Conservation (phyloP, 2,113 vertebrate genomes). For the Calidris pygmaea region DNA sequence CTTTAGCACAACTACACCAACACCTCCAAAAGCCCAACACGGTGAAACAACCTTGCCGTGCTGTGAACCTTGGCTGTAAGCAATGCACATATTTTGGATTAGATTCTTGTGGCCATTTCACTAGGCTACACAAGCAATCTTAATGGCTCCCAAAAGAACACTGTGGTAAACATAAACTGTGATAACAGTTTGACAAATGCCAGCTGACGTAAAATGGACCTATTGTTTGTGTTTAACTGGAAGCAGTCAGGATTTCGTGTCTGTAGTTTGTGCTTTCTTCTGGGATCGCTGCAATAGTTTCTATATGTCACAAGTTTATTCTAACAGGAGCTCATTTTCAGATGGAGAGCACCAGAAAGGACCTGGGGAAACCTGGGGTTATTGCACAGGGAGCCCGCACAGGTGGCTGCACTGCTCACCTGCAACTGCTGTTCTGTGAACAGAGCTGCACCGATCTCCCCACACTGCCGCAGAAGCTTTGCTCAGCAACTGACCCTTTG, state of each 20-base stretch:
- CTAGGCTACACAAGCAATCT: neutral
- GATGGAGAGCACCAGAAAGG: neutral
- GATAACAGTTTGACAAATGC: neutral
- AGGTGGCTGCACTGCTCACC: neutral
- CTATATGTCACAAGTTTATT: neutral
- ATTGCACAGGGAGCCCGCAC: neutral
- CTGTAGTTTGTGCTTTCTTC: neutral
- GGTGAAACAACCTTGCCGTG: fast-evolving
- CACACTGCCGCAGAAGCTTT: neutral
- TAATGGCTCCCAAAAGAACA: neutral
- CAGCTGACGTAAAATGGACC: neutral
- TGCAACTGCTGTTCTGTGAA: neutral
- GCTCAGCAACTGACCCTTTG: neutral
- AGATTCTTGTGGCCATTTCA: neutral
- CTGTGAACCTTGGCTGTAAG: neutral
- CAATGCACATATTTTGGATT: neutral
- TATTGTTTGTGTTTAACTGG: neutral
- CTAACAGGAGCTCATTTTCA: neutral
- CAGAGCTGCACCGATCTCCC: neutral
- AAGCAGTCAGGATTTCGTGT: neutral
- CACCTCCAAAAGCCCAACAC: neutral
- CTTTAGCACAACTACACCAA: neutral
- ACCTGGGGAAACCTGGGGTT: neutral
- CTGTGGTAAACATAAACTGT: neutral
- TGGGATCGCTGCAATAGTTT: neutral